These are phyloP conservation scores for Hormaphis cornu DNA, from an alignment of 1,140 invertebrate species.

Conservation along the genomic window DNA sequence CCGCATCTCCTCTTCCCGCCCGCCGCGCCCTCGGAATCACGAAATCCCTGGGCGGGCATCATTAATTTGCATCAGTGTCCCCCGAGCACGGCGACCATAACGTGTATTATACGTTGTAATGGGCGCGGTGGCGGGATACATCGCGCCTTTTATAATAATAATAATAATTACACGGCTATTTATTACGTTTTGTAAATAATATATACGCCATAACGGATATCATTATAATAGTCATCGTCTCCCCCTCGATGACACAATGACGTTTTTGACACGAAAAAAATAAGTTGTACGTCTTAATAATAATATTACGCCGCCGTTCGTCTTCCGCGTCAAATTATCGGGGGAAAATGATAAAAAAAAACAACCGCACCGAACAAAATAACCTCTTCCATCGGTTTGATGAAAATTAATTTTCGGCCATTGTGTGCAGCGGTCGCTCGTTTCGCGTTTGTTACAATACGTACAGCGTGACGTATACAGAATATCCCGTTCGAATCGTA, in stretches of 20 bases:
- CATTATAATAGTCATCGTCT: constrained; percentile 16
- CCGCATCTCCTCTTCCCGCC: too few relatives aligned
- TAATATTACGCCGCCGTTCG: background rate
- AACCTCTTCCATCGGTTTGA: background rate
- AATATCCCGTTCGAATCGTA: too few relatives aligned
- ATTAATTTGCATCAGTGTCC: constrained; percentile 30
- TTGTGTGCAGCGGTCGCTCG: background rate
- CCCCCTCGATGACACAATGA: constrained; percentile 5
- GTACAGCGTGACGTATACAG: too few relatives aligned
- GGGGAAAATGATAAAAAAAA: too few relatives aligned
- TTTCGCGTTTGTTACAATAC: background rate
- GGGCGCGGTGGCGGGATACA: background rate
- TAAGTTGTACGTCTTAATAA: background rate
- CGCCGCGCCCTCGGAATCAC: too few relatives aligned
- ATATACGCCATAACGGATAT: constrained; percentile 28
- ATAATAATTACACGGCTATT: constrained; percentile 33
- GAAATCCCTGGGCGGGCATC: constrained; percentile 3
- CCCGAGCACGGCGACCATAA: background rate
- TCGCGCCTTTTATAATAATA: constrained; percentile 31
- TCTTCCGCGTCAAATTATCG: background rate
- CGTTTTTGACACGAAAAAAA: constrained; percentile 16
- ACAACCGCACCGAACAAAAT: background rate
- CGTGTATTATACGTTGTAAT: too few relatives aligned
- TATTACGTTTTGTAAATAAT: constrained; percentile 30
- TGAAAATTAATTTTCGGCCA: constrained; percentile 6